These are phyloP conservation scores for Oceanodroma tethys DNA, from an alignment of 2,113 vertebrate genomes.

Conservation along the genomic window DNA sequence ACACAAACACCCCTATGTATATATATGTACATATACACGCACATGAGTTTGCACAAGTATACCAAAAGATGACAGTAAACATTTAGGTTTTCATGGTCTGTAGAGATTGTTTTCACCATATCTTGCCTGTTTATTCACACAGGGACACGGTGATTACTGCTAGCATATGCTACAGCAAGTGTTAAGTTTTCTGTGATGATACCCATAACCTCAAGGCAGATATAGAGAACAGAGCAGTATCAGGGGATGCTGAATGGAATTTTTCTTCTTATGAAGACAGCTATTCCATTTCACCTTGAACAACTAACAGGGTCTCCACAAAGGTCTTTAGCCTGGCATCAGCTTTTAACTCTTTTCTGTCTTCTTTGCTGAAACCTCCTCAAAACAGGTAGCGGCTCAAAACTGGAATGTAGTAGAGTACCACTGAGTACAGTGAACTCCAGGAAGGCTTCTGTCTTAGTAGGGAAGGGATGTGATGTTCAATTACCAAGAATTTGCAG, in stretches of 20 bases:
- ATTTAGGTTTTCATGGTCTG: not conserved
- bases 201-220: not conserved
- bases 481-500: not conserved
- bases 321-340: not conserved
- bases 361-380: not conserved
- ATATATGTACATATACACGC: rapidly evolving
- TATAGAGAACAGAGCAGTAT: not conserved
- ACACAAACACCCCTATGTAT: not conserved
- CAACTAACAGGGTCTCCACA: not conserved
- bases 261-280: not conserved
- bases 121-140: not conserved
- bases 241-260: not conserved
- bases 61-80: not conserved
- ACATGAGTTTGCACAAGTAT: rapidly evolving
- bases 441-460: not conserved
- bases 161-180: not conserved
- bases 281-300: not conserved
- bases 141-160: not conserved
- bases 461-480: not conserved
- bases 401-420: not conserved
- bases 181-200: not conserved
- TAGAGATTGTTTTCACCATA: not conserved
- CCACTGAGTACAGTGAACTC: not conserved
- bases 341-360: not conserved
- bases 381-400: not conserved